These are phyloP conservation scores for Edolisoma coerulescens DNA, from an alignment of 2,113 vertebrate species.

Conservation along the genomic window DNA sequence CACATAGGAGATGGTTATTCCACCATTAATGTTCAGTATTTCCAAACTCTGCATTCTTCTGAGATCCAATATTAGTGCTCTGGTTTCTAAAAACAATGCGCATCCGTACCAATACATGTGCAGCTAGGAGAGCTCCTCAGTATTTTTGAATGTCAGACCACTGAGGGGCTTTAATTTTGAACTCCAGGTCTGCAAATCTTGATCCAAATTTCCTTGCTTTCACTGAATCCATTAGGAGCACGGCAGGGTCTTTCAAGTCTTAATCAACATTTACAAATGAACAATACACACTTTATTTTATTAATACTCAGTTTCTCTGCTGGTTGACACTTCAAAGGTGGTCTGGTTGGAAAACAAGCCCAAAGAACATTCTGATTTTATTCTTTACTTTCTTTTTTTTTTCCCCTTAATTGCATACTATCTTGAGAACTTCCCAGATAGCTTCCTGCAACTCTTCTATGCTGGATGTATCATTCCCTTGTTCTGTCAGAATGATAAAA, in stretches of 20 bases:
- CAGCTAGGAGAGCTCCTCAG: neutral
- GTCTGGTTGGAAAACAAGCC: neutral
- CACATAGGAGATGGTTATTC: neutral
- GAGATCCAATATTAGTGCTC: fast-evolving
- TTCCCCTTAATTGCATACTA: neutral
- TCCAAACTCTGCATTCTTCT: neutral
- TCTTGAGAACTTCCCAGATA: slow-evolving; percentile 31
- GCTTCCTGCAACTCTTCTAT: slow-evolving; percentile 30
- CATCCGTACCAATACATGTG: fast-evolving
- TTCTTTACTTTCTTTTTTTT: neutral
- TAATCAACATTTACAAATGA: neutral
- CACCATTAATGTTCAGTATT: neutral
- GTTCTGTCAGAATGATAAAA: slow-evolving; percentile 60
- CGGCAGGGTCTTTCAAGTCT: neutral
- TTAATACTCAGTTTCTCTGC: neutral
- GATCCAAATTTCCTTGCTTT: neutral
- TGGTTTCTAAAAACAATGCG: neutral
- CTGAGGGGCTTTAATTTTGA: neutral
- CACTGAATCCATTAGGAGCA: neutral
- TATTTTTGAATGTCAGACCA: neutral
- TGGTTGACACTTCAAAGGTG: neutral
- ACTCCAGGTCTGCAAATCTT: neutral
- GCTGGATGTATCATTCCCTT: neutral
- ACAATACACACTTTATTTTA: neutral
- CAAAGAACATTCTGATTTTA: neutral